Base-by-base conservation (phyloP, 2,888 invertebrate species). In the Arge pagana region DNA sequence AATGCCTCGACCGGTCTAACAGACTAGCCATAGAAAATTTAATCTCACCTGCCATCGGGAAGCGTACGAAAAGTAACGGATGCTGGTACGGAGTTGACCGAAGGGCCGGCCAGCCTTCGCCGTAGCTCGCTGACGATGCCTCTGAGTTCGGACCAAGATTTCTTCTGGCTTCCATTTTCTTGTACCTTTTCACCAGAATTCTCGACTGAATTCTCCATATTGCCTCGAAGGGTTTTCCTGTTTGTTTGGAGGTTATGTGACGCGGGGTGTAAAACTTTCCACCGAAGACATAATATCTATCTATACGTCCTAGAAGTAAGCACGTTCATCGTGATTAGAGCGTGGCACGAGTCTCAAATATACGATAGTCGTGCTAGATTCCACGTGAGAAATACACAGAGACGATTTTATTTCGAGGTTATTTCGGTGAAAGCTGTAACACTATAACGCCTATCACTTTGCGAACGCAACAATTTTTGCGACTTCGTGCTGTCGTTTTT, bases 111-210 rank as follows among this genome's bases (percentile, higher is more conserved):
- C 53, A 93, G 74, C 68, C 89, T 87, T 62, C 90, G 85, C 10
- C 93, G 80, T 61, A 93, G 80, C 68, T 91, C 91, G 67, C 88
- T 87, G 0, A 93, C 92, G 6, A 89, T 88, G 41, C 85, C 84
- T 55, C 89, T 83, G 16, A 92, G 82, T 74, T 92, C 92, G 2
- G 87, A 85, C 93, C 92, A 93, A 48, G 86, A 83, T 66, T 75
- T 78, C 51, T 65, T 67, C 7, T 15, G 15, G 15, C 33, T 45
- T 15, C 45, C 45, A 33, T 45, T 45, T 23, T 45, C 33, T 2
- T 31, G 23, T 2, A 45, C 24, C 10, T 30, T 21, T 13, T 49
- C 58, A 19, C 64, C 65, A 21, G 57, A 59, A 11, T 58, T 61
- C 45, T 63, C 64, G 52, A 61, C 60, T 49, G 64, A 62, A 35